Conservation (phyloP, 2,797 vertebrate species). For the Crypturellus tataupa region DNA sequence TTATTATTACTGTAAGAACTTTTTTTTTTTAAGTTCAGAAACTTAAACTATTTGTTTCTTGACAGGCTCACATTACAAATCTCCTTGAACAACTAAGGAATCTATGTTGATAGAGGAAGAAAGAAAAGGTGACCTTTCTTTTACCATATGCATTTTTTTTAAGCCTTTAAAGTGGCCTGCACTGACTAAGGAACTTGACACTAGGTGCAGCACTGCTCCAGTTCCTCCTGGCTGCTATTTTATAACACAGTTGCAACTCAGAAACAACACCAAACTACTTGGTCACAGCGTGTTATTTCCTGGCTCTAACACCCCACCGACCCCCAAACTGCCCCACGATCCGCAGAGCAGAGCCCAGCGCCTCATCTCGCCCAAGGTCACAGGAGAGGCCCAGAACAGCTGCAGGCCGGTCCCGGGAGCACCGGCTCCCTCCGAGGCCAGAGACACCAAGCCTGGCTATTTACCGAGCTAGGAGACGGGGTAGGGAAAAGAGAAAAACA, state of each 20-base stretch:
- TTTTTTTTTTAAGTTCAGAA: background rate
- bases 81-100: background rate
- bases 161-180: background rate
- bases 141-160: background rate
- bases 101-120: background rate
- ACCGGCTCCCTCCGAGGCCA: no score
- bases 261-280: accelerated
- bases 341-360: accelerated
- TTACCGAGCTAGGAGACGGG: no score
- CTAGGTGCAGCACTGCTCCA: accelerated
- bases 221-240: accelerated
- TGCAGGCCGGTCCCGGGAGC: no score
- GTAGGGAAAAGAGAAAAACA: no score
- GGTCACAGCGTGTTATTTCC: accelerated
- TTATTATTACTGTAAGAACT: background rate
- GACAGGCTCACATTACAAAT: background rate
- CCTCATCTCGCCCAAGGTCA: background rate
- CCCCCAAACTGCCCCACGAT: accelerated
- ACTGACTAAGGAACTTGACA: accelerated
- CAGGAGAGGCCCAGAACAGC: background rate
- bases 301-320: accelerated
- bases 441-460: no score
- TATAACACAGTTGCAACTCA: accelerated
- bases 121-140: background rate
- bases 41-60: background rate